Percentiles rank a stretch among this genome's conserved stretches.
phyloP scores from a whole-genome alignment of 30 jellyfish, hydroid and myxozoan species.

The Mastigias papua region DNA sequence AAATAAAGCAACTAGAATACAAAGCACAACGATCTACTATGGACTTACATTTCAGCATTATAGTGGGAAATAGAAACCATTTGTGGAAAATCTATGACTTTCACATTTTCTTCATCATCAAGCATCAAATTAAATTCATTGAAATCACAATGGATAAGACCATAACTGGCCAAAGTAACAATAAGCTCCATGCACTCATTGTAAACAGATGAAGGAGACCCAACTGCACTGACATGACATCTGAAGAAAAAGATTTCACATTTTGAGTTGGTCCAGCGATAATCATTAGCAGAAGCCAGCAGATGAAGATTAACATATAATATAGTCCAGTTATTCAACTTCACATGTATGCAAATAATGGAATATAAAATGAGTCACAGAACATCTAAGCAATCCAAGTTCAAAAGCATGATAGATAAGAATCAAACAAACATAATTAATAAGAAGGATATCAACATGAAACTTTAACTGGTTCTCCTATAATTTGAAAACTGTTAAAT shows the following conservation, averaged over 20 bases:
- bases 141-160: constrained; percentile 97
- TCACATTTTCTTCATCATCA: constrained; percentile 70
- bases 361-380: too few relatives aligned
- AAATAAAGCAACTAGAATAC: not conserved
- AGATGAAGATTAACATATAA: too few relatives aligned
- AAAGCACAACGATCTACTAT: not conserved
- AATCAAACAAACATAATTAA: too few relatives aligned
- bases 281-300: not conserved
- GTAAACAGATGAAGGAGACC: constrained; percentile 81
- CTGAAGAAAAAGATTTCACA: constrained; percentile 30
- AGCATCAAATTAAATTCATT: constrained; percentile 94
- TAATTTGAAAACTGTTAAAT: too few relatives aligned
- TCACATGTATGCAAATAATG: too few relatives aligned
- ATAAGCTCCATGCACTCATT: constrained; percentile 89
- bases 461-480: too few relatives aligned
- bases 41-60: constrained; percentile 94
- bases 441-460: too few relatives aligned
- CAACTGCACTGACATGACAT: constrained; percentile 86
- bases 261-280: not conserved
- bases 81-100: constrained; percentile 98
- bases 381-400: too few relatives aligned
- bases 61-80: constrained; percentile 94
- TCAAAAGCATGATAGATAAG: too few relatives aligned
- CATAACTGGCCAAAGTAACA: constrained; percentile 81
- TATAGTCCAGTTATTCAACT: too few relatives aligned